These are phyloP conservation scores for Callorhinus ursinus DNA, from an alignment of 2,113 vertebrate species.

Conservation along the genomic window DNA sequence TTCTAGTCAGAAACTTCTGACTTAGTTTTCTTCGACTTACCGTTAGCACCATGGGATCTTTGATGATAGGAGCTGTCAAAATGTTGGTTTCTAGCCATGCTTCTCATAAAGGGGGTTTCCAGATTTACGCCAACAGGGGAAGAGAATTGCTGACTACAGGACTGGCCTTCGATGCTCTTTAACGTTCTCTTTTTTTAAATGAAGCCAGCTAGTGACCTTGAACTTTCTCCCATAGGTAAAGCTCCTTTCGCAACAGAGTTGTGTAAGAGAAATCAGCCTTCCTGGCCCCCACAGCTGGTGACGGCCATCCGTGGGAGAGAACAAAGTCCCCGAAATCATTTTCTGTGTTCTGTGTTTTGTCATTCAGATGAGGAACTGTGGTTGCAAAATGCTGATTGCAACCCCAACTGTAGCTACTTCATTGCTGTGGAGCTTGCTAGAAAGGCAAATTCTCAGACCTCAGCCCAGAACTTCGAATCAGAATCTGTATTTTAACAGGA, in stretches of 20 bases:
- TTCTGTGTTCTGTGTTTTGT: not conserved
- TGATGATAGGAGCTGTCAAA: not conserved
- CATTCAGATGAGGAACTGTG: not conserved
- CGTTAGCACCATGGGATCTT: not conserved
- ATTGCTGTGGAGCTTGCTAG: fast-evolving
- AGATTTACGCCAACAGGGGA: not conserved
- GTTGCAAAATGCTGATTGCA: not conserved
- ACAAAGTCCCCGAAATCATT: fast-evolving
- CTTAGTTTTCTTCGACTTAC: not conserved
- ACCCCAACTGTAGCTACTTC: fast-evolving
- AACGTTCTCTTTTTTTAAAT: not conserved
- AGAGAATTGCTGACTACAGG: not conserved
- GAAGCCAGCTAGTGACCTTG: not conserved
- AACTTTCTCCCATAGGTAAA: not conserved
- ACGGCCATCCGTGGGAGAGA: fast-evolving
- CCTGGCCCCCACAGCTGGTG: fast-evolving
- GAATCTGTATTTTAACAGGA: not conserved
- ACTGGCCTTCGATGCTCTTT: not conserved
- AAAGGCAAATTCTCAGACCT: not conserved
- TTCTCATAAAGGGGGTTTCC: not conserved
- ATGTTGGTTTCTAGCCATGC: not conserved
- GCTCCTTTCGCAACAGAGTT: too few species aligned
- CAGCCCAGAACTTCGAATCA: not conserved
- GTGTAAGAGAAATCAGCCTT: too few species aligned
- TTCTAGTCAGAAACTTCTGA: not conserved